Percentiles rank a stretch among this genome's conserved stretches.
Conservation (phyloP, 2,888 invertebrate species). For the Acutogordius australiensis region DNA sequence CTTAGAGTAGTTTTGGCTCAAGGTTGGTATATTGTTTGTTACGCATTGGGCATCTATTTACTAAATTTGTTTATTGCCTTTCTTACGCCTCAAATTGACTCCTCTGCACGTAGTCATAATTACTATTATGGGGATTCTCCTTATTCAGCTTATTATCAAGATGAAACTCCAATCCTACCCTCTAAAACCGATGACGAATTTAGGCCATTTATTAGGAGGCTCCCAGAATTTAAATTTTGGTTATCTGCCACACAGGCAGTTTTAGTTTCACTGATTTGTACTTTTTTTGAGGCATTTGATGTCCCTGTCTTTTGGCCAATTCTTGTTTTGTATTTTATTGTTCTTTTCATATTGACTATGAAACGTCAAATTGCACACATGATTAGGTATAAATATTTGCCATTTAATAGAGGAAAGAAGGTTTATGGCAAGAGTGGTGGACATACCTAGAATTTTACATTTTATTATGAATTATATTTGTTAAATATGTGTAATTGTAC, state of each 20-base stretch:
- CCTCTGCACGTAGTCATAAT: conserved; percentile 37
- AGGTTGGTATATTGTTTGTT: conserved; percentile 99
- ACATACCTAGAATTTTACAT: no score
- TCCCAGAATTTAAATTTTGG: conserved; percentile 99
- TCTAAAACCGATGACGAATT: conserved; percentile 86
- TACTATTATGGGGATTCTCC: not conserved
- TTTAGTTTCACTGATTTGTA: conserved; percentile 54
- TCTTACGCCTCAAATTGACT: conserved; percentile 95
- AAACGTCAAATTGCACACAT: conserved; percentile 95
- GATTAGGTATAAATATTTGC: conserved; percentile 93
- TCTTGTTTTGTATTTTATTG: conserved; percentile 95
- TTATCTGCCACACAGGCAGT: conserved; percentile 80
- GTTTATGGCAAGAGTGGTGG: no score
- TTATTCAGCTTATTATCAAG: not conserved
- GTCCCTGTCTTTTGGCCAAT: conserved; percentile 99
- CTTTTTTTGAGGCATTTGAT: conserved; percentile 86
- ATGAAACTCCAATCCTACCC: conserved; percentile 45
- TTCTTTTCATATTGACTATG: conserved; percentile 91
- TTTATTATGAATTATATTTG: no score
- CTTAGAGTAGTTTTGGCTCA: conserved; percentile 22
- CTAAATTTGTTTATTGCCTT: conserved; percentile 97
- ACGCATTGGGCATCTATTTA: conserved; percentile 93
- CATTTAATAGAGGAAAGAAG: conserved; percentile 82
- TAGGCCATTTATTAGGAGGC: conserved; percentile 66
- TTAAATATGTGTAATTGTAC: no score